A percentile compares a stretch with the other conserved stretches of the same genome.
phyloP scores from a whole-genome alignment of 2,888 invertebrate genomes.

The Plutella xylostella region DNA sequence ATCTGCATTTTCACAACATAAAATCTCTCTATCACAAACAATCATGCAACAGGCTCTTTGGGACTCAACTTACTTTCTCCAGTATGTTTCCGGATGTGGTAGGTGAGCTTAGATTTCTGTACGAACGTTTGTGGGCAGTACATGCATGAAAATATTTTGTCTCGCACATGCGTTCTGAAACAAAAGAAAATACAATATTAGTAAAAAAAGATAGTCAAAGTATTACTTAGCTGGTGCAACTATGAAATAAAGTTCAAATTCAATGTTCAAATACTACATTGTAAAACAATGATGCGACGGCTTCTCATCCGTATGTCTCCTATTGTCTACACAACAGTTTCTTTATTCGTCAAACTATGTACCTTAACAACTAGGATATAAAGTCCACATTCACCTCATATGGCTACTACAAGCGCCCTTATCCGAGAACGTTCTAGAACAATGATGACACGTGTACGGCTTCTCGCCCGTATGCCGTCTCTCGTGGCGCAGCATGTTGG shows the following conservation, averaged over 20 bases:
- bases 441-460: constrained; percentile 66
- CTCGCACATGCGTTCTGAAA: constrained; percentile 58
- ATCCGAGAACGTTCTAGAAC: constrained; percentile 65
- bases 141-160: constrained; percentile 54
- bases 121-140: constrained; percentile 68
- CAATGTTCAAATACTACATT: no score
- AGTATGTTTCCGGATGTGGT: constrained; percentile 67
- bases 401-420: constrained; percentile 70
- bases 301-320: no score
- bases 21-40: no score
- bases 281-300: no score
- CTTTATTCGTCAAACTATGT: no score
- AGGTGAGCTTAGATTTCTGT: constrained; percentile 67
- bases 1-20: no score
- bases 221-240: no score
- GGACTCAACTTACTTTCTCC: constrained; percentile 66
- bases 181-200: constrained; percentile 5
- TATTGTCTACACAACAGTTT: no score
- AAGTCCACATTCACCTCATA: constrained; percentile 45
- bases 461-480: constrained; percentile 69
- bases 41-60: no score
- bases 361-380: no score
- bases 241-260: no score
- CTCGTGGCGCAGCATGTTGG: constrained; percentile 69
- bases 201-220: no score